A percentile compares a stretch with the other conserved stretches of the same genome.
These are phyloP conservation scores for Dreissena rostriformis DNA, from an alignment of 1,140 invertebrate species.

Conservation along the genomic window DNA sequence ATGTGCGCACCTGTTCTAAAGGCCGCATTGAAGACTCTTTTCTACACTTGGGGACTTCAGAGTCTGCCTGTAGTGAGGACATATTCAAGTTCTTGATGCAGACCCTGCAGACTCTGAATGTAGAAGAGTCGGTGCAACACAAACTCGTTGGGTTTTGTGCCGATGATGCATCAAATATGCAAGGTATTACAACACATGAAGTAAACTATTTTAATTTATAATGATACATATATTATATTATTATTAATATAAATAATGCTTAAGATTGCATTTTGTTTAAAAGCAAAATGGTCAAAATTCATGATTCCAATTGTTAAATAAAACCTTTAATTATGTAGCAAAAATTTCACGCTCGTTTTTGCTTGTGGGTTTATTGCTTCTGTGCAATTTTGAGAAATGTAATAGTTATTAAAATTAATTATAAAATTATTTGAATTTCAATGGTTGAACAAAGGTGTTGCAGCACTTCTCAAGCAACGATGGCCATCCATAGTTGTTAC, in stretches of 20 bases:
- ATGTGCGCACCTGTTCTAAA: constrained; percentile 6
- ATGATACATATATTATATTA: not conserved
- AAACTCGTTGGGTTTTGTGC: constrained; percentile 14
- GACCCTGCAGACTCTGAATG: not conserved
- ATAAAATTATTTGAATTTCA: not conserved
- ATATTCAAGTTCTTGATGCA: constrained; percentile 6
- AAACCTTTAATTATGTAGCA: not conserved
- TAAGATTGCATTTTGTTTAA: not conserved
- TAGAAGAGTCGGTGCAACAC: not conserved
- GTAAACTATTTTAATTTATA: not conserved
- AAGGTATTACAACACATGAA: constrained; percentile 7
- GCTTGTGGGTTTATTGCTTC: not conserved
- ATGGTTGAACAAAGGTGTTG: constrained; percentile 1
- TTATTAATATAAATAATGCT: not conserved
- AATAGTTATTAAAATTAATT: not conserved
- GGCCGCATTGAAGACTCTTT: constrained; percentile 42
- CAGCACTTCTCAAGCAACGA: not conserved
- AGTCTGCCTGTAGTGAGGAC: constrained; percentile 33
- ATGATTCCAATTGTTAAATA: too few relatives aligned
- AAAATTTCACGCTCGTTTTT: not conserved
- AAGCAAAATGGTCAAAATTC: not conserved
- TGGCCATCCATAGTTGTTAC: not conserved
- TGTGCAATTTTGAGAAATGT: too few relatives aligned
- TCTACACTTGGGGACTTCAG: constrained; percentile 22
- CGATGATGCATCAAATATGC: constrained; percentile 34